Base-by-base conservation (phyloP, 1,140 invertebrate species). In the Drosophila azteca region DNA sequence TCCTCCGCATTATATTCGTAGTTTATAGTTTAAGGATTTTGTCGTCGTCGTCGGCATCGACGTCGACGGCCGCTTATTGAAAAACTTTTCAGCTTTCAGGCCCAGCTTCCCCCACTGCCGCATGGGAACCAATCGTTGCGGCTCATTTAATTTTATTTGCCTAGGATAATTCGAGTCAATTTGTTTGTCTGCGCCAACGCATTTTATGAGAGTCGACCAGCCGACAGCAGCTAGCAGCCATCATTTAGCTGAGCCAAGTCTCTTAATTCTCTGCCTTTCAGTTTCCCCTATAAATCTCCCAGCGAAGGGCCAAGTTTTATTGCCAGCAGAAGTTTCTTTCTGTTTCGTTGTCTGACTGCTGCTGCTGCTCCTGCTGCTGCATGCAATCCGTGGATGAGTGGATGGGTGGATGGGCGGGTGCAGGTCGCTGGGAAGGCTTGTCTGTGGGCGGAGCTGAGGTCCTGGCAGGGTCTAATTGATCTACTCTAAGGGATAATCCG, bases 1-100 rank as follows among this genome's bases (percentile, higher is more conserved):
- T n/a, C 49, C 24, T 68, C 57, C 74, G 73, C 65, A 87, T 72
- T 87, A 76, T 65, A 87, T 82, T 57, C 52, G 71, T 20, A 76
- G 55, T 75, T 79, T 65, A 82, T 82, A 88, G 82, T 87, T 87
- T 88, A 88, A 67, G 76, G 82, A 87, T 88, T 87, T 82, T 68
- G 74, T 82, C 74, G 49, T 80, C 73, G 6, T 31, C 29, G 29
- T 7, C 29, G 2, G 2, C 31, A 9, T 2, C 9, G 35, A 4
- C 11, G 31, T 2, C 9, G 35, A 4, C 11, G 57, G 65, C 78
- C 78, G 69, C 82, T 85, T 88, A 87, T 87, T 87, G 82, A 80
- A 88, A 87, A 87, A 87, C 65, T 87, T 87, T 88, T 44, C 29
- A 69, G 64, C 65, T 41, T 41, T 49, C 31, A 11, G 31, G 9